A percentile compares a stretch with the other conserved stretches of the same genome.
Conservation (phyloP, 2,113 vertebrate species). For the Psilopogon haemacephalus region DNA sequence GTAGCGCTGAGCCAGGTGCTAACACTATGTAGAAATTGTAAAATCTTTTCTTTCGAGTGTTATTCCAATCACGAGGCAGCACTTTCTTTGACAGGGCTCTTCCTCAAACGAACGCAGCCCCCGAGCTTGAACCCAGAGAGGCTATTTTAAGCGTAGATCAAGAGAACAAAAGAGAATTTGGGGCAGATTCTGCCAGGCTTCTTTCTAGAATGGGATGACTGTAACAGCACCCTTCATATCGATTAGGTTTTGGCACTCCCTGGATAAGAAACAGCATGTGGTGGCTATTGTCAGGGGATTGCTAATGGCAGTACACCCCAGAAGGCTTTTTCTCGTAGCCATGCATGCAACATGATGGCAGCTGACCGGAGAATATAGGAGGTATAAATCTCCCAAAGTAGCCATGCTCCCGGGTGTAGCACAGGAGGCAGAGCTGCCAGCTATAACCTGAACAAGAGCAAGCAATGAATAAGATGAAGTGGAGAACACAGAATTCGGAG, state of each 20-base stretch:
- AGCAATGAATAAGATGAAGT: accelerated
- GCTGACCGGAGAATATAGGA: background rate
- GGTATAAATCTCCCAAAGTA: background rate
- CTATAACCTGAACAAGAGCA: background rate
- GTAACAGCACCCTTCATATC: background rate
- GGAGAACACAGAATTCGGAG: background rate
- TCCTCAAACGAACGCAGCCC: background rate
- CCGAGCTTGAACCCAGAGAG: background rate
- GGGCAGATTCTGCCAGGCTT: background rate
- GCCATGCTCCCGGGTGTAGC: background rate
- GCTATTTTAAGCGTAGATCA: background rate
- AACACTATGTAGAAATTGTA: background rate
- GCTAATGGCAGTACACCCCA: background rate
- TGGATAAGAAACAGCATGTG: background rate
- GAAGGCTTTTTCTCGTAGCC: background rate
- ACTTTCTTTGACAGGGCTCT: background rate
- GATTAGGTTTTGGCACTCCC: background rate
- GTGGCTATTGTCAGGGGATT: background rate
- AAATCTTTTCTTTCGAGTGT: background rate
- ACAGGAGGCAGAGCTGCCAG: background rate
- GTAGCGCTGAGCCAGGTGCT: background rate
- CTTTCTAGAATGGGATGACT: background rate
- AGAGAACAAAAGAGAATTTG: background rate
- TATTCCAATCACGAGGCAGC: background rate
- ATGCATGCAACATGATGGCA: background rate